These are phyloP conservation scores for Eupithecia subumbrata DNA, from an alignment of 2,888 invertebrate species.

Conservation along the genomic window DNA sequence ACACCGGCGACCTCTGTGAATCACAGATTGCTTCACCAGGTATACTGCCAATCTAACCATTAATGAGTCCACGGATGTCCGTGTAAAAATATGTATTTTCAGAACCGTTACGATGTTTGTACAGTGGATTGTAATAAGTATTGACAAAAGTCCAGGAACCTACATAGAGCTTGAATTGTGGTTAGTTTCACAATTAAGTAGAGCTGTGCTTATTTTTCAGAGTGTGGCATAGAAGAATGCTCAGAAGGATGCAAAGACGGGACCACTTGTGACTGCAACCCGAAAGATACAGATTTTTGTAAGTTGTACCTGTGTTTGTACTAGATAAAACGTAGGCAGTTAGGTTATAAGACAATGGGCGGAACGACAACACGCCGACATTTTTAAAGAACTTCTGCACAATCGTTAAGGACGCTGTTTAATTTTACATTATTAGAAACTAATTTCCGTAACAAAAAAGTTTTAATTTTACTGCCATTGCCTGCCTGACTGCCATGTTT, in stretches of 20 bases:
- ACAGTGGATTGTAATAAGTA: too few relatives aligned
- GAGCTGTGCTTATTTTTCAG: conserved; percentile 52
- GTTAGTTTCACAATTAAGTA: neutral
- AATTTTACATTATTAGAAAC: too few relatives aligned
- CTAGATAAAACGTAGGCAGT: neutral
- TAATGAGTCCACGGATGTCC: too few relatives aligned
- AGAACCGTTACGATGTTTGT: neutral
- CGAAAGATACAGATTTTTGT: conserved; percentile 70
- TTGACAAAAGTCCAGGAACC: neutral
- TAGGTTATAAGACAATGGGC: neutral
- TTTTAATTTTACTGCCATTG: neutral
- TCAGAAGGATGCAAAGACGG: conserved; percentile 66
- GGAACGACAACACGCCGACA: too few relatives aligned
- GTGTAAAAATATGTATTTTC: too few relatives aligned
- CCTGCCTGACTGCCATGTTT: neutral
- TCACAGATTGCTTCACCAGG: too few relatives aligned
- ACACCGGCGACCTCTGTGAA: too few relatives aligned
- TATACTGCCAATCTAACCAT: too few relatives aligned
- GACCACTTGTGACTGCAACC: conserved; percentile 69
- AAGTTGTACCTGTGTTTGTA: conserved; percentile 47
- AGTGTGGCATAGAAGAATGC: conserved; percentile 76
- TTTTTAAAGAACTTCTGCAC: neutral
- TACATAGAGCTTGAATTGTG: too few relatives aligned
- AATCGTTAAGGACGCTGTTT: neutral
- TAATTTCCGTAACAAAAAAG: neutral